phyloP scores from a whole-genome alignment of 2,888 invertebrate species.

The Phyto melanocephala region DNA sequence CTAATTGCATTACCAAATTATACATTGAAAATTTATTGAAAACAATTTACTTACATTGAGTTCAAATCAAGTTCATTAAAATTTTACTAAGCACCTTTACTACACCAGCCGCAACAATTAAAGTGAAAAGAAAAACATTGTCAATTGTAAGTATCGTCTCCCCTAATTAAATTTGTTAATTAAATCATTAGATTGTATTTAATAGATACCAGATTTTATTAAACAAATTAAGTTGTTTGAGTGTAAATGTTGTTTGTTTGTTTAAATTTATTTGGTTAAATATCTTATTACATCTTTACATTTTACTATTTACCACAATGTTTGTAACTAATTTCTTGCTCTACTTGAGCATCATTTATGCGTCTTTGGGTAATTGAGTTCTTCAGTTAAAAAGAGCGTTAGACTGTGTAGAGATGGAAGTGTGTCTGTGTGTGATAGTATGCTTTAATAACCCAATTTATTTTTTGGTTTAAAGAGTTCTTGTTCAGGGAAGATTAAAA shows the following conservation, averaged over 20 bases:
- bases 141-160: background rate
- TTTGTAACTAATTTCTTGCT: conserved; percentile 24
- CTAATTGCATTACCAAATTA: no score
- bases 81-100: background rate
- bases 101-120: background rate
- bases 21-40: no score
- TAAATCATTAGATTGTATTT: conserved; percentile 21
- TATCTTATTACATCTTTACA: background rate
- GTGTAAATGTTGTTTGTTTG: background rate
- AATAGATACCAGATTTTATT: background rate
- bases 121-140: background rate
- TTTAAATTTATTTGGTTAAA: conserved; percentile 21
- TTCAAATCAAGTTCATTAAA: background rate
- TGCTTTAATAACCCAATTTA: conserved; percentile 51
- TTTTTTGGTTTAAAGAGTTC: conserved; percentile 15
- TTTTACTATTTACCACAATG: background rate
- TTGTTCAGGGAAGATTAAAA: background rate
- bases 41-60: no score
- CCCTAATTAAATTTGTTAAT: conserved; percentile 2
- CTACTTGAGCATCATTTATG: conserved; percentile 31
- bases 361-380: conserved; percentile 38
- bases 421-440: background rate
- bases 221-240: conserved; percentile 28
- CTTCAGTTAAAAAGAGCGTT: background rate
- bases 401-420: background rate